Evolutionary conservation across 2,888 invertebrate species (phyloP).

Genomic region (Lysandra bellargus): DNA sequence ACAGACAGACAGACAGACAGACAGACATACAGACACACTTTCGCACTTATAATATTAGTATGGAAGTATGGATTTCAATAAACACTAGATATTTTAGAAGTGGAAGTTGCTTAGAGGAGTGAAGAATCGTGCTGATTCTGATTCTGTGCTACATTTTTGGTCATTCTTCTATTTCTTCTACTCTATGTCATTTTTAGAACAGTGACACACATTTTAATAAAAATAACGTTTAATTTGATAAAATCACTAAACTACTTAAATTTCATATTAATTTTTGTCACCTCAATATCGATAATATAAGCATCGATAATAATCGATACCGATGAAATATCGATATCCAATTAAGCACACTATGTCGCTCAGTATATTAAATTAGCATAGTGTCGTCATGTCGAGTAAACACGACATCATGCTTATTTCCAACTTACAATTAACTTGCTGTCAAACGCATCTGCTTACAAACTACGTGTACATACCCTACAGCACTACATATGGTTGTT

Average conservation of each 20-base stretch:
- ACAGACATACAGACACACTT: too few species aligned
- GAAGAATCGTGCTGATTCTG: too few species aligned
- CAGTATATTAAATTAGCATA: conserved; percentile 32
- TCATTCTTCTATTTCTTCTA: too few species aligned
- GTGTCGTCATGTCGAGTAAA: conserved; percentile 33
- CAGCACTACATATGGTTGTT: background rate
- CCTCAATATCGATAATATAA: conserved; percentile 24
- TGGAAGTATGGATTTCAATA: too few species aligned
- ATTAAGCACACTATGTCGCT: conserved; percentile 18
- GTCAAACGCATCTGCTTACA: conserved; percentile 67
- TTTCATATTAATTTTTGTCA: background rate
- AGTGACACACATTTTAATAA: too few species aligned
- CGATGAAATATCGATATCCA: conserved; percentile 8
- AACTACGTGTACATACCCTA: conserved; percentile 47
- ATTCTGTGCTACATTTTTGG: too few species aligned
- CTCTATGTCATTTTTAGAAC: too few species aligned
- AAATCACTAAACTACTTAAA: too few species aligned
- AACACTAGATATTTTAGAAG: too few species aligned
- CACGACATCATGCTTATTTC: conserved; percentile 58
- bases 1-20: too few species aligned
- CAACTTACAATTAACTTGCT: conserved; percentile 62
- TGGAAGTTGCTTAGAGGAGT: too few species aligned
- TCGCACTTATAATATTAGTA: too few species aligned
- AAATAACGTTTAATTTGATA: background rate
- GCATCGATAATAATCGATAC: background rate